Evolutionary conservation across 92 coral and sea anemone species (phyloP).

Genomic region (Isaurus tuberculatus): DNA sequence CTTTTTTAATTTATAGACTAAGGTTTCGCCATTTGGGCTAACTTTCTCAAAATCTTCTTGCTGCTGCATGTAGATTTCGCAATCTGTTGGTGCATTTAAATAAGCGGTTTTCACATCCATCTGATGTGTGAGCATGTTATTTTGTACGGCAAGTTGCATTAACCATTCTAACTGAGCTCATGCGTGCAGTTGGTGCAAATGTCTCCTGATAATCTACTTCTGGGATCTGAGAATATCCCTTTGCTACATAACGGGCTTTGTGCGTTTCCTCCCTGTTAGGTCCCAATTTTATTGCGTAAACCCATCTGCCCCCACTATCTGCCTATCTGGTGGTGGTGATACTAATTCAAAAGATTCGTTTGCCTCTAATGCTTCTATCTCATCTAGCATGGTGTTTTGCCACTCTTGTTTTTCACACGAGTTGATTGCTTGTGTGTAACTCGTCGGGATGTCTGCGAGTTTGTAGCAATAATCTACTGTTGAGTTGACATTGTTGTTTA

Average conservation of each 20-base stretch:
- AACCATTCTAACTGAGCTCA: constrained; percentile 59
- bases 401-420: constrained; percentile 57
- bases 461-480: constrained; percentile 65
- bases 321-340: constrained; percentile 62
- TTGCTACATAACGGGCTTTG: constrained; percentile 64
- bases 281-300: constrained; percentile 58
- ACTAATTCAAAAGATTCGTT: constrained; percentile 67
- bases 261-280: constrained; percentile 58
- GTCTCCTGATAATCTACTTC: constrained; percentile 63
- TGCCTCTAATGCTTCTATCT: constrained; percentile 55
- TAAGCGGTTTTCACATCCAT: constrained; percentile 64
- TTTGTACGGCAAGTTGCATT: constrained; percentile 59
- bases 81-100: constrained; percentile 53
- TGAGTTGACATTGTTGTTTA: constrained; percentile 55
- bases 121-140: constrained; percentile 40
- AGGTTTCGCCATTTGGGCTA: constrained; percentile 55
- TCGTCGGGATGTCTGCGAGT: constrained; percentile 52
- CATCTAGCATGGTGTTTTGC: constrained; percentile 70
- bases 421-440: constrained; percentile 55
- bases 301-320: constrained; percentile 76
- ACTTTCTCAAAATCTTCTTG: constrained; percentile 16
- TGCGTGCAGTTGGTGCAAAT: constrained; percentile 61
- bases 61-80: constrained; percentile 58
- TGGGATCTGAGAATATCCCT: constrained; percentile 58
- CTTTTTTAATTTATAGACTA: constrained; percentile 68